Evolutionary conservation across 92 coral and sea anemone genomes (phyloP), one percentile per base, ranked within the genome.

Genomic region (Epizoanthus illoricatus): DNA sequence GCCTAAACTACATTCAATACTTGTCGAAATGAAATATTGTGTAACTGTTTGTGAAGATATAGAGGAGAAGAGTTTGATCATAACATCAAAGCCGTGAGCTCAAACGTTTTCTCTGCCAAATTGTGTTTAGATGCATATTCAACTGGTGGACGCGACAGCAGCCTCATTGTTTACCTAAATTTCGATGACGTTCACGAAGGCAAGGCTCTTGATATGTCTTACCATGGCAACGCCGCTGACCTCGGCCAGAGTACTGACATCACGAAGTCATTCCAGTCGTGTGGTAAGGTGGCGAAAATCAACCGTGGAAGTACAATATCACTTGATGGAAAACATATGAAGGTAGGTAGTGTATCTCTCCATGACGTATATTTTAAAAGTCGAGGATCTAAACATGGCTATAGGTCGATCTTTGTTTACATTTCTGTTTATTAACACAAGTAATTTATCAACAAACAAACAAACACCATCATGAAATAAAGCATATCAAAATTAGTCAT

Each of bases 221-320:
- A 45, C 52, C 68, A 85, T 23, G 89, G 89, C 40, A 79, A 81
- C 67, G 65, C 69, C 39, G 88, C 81, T 15, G 89, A 56, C 58
- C 73, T 85, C n/a, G 87, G 63, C 62, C 86, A 86, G 71, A 86
- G 97, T 23, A 91, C 90, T 45, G 84, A 89, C 39, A 89, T 93
- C 47, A 75, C 84, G 20, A 87, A 80, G 74, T 83, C 83, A 49
- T 82, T 71, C 43, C 89, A 90, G 17, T 73, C 88, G 23, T 93
- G 97, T 82, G 97, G 97, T n/a, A 79, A 89, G 42, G 92, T 89
- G 47, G 97, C 92, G 13, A 81, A 78, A 69, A 11, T 93, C 21
- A 82, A 84, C 75, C 73, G 80, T 66, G 97, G 97, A 33, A 84
- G 92, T 45, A 75, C 89, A 23, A 82, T 93, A 61, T 75, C 88